Evolutionary conservation across 2,797 vertebrate genomes (phyloP).

Genomic region (Tauraco hartlaubi): DNA sequence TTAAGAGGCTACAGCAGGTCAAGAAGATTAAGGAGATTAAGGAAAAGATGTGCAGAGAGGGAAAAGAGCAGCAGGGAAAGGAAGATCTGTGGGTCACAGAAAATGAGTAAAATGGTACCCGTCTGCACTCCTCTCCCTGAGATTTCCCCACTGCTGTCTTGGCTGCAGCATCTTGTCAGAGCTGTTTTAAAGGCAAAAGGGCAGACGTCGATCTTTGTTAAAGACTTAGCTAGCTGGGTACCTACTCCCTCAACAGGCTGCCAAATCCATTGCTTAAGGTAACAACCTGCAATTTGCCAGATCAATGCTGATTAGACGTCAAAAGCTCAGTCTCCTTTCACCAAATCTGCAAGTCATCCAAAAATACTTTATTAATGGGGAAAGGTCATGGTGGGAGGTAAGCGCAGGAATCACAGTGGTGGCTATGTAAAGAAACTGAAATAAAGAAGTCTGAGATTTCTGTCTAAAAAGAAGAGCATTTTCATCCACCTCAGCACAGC

Average conservation of each 20-base stretch:
- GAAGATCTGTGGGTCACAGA: background rate
- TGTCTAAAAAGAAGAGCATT: background rate
- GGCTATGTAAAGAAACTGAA: background rate
- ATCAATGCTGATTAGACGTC: background rate
- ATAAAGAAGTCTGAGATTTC: background rate
- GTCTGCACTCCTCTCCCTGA: background rate
- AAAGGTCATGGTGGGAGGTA: background rate
- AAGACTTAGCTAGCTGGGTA: slow-evolving; percentile 4
- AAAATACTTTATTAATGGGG: background rate
- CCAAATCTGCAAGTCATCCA: background rate
- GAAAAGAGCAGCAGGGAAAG: background rate
- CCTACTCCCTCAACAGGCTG: background rate
- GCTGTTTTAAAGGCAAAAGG: slow-evolving; percentile 21
- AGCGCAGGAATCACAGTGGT: fast-evolving
- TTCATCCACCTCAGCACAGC: background rate
- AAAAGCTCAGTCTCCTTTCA: background rate
- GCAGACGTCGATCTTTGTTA: slow-evolving; percentile 27
- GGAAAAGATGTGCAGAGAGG: background rate
- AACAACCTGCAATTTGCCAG: background rate
- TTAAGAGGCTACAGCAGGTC: background rate
- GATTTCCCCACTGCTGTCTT: background rate
- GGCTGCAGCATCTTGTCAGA: background rate
- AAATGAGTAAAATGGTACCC: background rate
- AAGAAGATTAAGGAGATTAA: background rate
- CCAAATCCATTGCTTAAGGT: background rate